phyloP scores from a whole-genome alignment of 2,888 invertebrate genomes.

The Dryobota labecula region DNA sequence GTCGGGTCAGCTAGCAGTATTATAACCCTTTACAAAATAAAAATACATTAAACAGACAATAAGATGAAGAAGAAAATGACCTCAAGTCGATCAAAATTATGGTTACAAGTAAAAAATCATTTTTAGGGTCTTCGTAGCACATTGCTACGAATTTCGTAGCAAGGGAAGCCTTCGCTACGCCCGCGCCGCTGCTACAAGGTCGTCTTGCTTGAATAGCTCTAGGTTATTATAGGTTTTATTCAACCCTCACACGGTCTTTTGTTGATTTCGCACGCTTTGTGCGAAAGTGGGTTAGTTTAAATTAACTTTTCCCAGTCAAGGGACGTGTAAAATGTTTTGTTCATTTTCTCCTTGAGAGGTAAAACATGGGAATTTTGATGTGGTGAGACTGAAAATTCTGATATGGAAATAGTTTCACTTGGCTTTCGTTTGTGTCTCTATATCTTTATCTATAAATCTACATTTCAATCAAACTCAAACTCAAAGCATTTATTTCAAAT shows the following conservation, averaged over 20 bases:
- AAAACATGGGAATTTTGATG: slow-evolving; percentile 21
- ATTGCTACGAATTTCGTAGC: slow-evolving; percentile 72
- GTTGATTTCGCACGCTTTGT: slow-evolving; percentile 80
- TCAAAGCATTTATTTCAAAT: no score
- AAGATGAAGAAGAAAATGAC: background rate
- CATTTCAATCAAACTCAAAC: no score
- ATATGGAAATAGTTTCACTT: background rate
- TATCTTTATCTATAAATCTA: no score
- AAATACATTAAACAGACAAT: background rate
- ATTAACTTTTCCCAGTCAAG: slow-evolving; percentile 70
- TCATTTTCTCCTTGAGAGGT: slow-evolving; percentile 40
- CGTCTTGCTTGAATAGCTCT: slow-evolving; percentile 67
- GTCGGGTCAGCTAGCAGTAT: no score
- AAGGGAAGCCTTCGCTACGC: slow-evolving; percentile 59
- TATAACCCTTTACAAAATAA: background rate
- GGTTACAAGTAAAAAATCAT: background rate
- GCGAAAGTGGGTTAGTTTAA: slow-evolving; percentile 79
- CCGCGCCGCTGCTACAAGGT: slow-evolving; percentile 74
- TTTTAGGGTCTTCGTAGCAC: slow-evolving; percentile 56
- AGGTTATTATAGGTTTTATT: slow-evolving; percentile 78
- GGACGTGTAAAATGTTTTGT: slow-evolving; percentile 66
- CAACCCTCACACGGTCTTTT: slow-evolving; percentile 79
- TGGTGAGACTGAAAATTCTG: slow-evolving; percentile 1
- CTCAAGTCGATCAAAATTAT: background rate
- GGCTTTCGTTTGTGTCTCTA: background rate